A percentile compares a stretch with the other conserved stretches of the same genome.
Evolutionary conservation across 2,797 vertebrate species (phyloP).

Genomic region (Phoeniculus purpureus): DNA sequence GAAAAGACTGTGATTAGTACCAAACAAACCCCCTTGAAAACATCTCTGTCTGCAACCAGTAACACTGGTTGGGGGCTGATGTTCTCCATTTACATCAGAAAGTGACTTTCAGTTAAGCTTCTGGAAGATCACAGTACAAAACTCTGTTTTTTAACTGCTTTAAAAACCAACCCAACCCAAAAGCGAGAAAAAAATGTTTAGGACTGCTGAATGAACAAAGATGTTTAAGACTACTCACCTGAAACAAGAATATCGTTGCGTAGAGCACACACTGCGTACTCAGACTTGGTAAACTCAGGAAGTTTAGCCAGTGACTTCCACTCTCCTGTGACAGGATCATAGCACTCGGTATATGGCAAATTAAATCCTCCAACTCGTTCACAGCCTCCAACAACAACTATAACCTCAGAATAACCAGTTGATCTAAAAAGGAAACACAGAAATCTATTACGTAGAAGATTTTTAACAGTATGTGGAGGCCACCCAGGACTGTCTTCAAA

Average conservation of each 20-base stretch:
- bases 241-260: constrained; percentile 98
- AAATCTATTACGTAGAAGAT: background rate
- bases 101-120: background rate
- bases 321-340: constrained; percentile 96
- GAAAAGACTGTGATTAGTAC: background rate
- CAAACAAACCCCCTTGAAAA: background rate
- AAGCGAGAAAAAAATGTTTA: background rate
- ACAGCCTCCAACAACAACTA: constrained; percentile 97
- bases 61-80: background rate
- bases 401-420: constrained; percentile 96
- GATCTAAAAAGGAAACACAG: constrained; percentile 82
- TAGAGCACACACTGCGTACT: constrained; percentile 96
- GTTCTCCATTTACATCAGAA: background rate
- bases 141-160: background rate
- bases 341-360: constrained; percentile 97
- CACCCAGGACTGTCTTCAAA: background rate
- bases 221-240: constrained; percentile 79
- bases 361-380: constrained; percentile 97
- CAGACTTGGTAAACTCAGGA: constrained; percentile 98
- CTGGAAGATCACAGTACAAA: background rate
- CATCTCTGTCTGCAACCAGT: background rate
- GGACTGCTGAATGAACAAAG: too few species aligned
- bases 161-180: background rate
- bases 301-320: constrained; percentile 98
- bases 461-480: background rate